These are phyloP conservation scores for Cactoblastis cactorum DNA, from an alignment of 2,888 invertebrate species.

Conservation along the genomic window DNA sequence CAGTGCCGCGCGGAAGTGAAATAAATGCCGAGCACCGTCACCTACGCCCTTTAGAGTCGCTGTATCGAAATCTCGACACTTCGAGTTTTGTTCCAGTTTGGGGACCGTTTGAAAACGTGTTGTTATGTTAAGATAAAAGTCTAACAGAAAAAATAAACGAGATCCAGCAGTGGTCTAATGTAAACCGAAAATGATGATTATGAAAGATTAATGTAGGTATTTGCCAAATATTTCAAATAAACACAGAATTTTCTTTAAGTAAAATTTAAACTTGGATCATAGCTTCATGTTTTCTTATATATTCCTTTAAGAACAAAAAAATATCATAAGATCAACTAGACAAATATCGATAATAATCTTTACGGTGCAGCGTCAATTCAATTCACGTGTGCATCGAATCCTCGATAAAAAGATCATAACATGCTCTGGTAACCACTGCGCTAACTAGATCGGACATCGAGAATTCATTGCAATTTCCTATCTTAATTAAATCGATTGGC, in stretches of 20 bases:
- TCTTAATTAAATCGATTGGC: conserved; percentile 58
- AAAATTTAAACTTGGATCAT: no score
- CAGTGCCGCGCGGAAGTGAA: conserved; percentile 67
- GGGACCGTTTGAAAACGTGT: neutral
- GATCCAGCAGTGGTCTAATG: no score
- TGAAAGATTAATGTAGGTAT: no score
- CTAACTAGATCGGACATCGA: conserved; percentile 71
- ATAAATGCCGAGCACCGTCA: conserved; percentile 68
- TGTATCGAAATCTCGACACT: conserved; percentile 53
- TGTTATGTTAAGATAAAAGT: neutral
- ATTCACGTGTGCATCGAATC: conserved; percentile 44
- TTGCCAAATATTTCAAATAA: no score
- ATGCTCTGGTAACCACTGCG: conserved; percentile 59
- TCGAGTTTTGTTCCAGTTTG: conserved; percentile 22
- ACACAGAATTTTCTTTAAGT: no score
- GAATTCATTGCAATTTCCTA: conserved; percentile 48
- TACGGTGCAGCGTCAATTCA: conserved; percentile 37
- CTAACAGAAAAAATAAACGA: no score
- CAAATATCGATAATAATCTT: conserved; percentile 19
- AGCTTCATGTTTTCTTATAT: no score
- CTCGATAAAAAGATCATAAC: conserved; percentile 40
- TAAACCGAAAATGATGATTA: no score
- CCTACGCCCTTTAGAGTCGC: conserved; percentile 67
- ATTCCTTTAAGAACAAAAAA: no score
- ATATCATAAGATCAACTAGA: neutral